Conservation (phyloP, 2,888 invertebrate species). For the Tortrix viridana region DNA sequence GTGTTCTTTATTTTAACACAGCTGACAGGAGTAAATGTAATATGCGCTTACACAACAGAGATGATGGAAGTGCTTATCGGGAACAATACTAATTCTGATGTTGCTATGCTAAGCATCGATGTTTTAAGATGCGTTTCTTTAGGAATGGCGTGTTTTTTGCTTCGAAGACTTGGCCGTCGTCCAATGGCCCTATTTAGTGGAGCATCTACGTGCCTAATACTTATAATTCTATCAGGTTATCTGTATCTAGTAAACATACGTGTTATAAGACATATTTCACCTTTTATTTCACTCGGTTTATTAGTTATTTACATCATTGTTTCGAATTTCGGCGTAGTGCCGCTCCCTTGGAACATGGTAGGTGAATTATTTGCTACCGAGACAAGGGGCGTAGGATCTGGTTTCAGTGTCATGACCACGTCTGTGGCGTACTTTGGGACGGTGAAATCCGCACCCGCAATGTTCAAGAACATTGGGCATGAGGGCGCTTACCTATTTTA, state of each 20-base stretch:
- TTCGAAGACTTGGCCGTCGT: slow-evolving; percentile 85
- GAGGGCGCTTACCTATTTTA: slow-evolving; percentile 86
- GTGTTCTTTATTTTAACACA: slow-evolving; percentile 87
- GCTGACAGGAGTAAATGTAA: slow-evolving; percentile 88
- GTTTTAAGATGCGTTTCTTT: slow-evolving; percentile 85
- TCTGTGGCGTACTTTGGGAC: slow-evolving; percentile 87
- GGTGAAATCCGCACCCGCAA: slow-evolving; percentile 87
- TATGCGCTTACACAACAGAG: slow-evolving; percentile 88
- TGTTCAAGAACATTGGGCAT: slow-evolving; percentile 83
- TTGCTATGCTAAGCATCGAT: slow-evolving; percentile 87
- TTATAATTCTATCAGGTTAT: slow-evolving; percentile 81
- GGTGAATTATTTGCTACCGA: slow-evolving; percentile 88
- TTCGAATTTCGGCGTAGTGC: slow-evolving; percentile 85
- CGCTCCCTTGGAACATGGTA: slow-evolving; percentile 90
- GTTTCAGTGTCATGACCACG: slow-evolving; percentile 86
- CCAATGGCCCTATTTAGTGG: slow-evolving; percentile 87
- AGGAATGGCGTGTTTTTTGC: slow-evolving; percentile 83
- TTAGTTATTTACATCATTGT: slow-evolving; percentile 84
- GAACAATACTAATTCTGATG: slow-evolving; percentile 78
- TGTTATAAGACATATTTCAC: slow-evolving; percentile 57
- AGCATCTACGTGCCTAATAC: slow-evolving; percentile 83
- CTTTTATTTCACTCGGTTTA: slow-evolving; percentile 75
- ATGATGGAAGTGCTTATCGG: slow-evolving; percentile 86
- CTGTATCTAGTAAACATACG: slow-evolving; percentile 65
- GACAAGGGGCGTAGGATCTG: slow-evolving; percentile 87